Percentiles rank a stretch among this genome's conserved stretches.
Evolutionary conservation across 2,113 vertebrate genomes (phyloP).

Genomic region (Prunella himalayana): DNA sequence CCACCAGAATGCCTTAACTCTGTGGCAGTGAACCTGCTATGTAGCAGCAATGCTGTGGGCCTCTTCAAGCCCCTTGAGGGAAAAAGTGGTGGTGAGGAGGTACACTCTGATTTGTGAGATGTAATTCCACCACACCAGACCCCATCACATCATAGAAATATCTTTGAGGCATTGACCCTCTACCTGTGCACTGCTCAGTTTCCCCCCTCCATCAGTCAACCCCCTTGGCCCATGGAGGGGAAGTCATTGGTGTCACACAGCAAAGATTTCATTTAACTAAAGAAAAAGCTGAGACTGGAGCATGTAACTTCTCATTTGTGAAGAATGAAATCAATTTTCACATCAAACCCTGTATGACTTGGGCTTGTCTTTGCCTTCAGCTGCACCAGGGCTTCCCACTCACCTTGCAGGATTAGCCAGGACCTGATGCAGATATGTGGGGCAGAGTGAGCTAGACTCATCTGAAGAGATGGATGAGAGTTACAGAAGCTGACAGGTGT

Average conservation of each 20-base stretch:
- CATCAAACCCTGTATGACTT: background rate
- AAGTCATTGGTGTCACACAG: background rate
- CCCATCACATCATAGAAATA: background rate
- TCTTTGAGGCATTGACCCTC: background rate
- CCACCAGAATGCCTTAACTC: background rate
- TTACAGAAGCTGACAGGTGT: background rate
- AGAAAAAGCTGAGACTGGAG: background rate
- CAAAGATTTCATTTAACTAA: background rate
- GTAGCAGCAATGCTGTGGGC: background rate
- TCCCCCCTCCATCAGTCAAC: rapidly evolving
- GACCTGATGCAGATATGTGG: background rate
- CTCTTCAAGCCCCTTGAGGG: background rate
- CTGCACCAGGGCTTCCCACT: background rate
- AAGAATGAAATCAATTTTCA: background rate
- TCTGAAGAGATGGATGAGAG: background rate
- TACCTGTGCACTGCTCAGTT: background rate
- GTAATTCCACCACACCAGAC: background rate
- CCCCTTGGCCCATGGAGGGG: background rate
- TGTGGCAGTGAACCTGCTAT: background rate
- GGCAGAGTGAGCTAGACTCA: background rate
- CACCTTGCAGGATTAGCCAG: background rate
- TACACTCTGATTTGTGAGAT: background rate
- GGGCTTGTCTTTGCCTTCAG: background rate
- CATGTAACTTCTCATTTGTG: background rate
- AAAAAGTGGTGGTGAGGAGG: background rate